These are phyloP conservation scores for Pipistrellus kuhlii DNA, from an alignment of 2,797 vertebrate genomes.

Conservation along the genomic window DNA sequence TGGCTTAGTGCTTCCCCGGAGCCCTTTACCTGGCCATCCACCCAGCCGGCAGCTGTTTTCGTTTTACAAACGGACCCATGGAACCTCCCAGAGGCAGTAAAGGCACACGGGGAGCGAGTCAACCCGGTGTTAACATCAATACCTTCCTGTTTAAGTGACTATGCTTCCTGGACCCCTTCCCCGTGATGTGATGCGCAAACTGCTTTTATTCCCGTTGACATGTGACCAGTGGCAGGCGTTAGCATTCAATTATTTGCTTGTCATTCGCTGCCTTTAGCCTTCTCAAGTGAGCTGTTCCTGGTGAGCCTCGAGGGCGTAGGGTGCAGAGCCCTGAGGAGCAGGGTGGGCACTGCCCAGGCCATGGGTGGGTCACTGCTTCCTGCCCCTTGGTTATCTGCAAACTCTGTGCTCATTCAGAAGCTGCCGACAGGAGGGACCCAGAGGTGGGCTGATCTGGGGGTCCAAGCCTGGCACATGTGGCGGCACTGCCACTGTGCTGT, in stretches of 20 bases:
- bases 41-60: too few relatives aligned
- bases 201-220: neutral
- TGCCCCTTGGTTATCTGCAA: neutral
- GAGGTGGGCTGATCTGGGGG: too few relatives aligned
- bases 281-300: too few relatives aligned
- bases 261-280: neutral
- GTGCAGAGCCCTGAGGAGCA: too few relatives aligned
- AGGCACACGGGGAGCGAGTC: accelerated
- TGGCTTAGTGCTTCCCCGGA: accelerated
- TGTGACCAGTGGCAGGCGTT: accelerated
- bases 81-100: neutral
- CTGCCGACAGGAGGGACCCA: neutral
- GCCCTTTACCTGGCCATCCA: accelerated
- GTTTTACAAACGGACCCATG: accelerated
- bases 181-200: accelerated
- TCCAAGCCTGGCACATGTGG: neutral
- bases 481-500: neutral
- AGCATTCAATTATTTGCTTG: accelerated
- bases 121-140: neutral
- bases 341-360: neutral
- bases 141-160: accelerated
- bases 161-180: neutral
- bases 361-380: neutral
- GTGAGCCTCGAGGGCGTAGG: accelerated
- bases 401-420: neutral